Evolutionary conservation across 2,888 invertebrate genomes (phyloP), one percentile per base, ranked within the genome.

Genomic region (Aelia acuminata): DNA sequence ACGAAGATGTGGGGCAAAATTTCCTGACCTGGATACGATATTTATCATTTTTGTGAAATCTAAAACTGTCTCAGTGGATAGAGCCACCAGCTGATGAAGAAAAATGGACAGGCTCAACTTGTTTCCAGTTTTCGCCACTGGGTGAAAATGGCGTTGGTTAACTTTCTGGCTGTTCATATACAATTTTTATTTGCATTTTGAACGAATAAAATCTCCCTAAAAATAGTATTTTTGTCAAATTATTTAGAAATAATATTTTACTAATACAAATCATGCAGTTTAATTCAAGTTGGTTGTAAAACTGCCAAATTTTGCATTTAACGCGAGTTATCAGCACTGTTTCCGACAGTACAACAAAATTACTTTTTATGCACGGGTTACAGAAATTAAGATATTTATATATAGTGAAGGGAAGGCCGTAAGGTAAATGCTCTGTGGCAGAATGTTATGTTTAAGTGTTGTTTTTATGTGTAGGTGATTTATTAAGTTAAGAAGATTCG

Each of bases 1-100:
- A 91, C 95, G 95, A 91, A 96, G 93, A 91, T 95, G 96, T 88
- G 95, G 94, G 90, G 94, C 93, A 90, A 96, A 93, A 91, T 94
- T 94, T 90, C 94, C 94, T 91, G 95, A 94, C 92, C 95, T 95
- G 91, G 94, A 92, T 90, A 94, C 94, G 90, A 95, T 94, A 93
- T 95, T 96, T 92, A 94, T 94, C 95, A 95, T 95, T 92, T 92
- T 93, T 91, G 87, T 84, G 89, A 88, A 88, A 87, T 85, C 63
- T 49, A 57, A 31, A 86, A 43, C 35, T 57, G 57, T 3, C 15
- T 43, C 43, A 63, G 75, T 50, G 63, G 63, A 26, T 70, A 70
- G 31, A 15, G 18, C 31, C 18, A 75, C 48, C 88, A 90, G 88
- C 90, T 90, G 89, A 88, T 86, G 70, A 88, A 53, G 86, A 88